Evolutionary conservation across 2,113 vertebrate genomes (phyloP), one percentile per base, ranked within the genome.

Genomic region (Psilopsiagon aymara): DNA sequence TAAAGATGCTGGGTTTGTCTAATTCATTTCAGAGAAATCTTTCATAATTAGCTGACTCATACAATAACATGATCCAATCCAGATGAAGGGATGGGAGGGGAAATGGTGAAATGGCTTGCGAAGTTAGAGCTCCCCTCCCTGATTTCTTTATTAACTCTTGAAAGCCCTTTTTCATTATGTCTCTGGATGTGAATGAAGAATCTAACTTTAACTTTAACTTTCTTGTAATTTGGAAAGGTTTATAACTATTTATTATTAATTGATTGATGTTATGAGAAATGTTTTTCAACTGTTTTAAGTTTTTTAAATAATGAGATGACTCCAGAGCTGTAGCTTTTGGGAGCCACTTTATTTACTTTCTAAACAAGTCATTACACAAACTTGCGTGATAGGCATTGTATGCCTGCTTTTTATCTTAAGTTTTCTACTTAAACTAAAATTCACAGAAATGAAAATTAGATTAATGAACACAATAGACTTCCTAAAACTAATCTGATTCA

Each of bases 41-140:
- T 97, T 90, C 96, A 97, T 96, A 97, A 97, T 95, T 82, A 95
- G 49, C 82, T 95, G 93, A 97, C 66, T 97, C 96, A 94, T 37
- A 92, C 28, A 69, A 60, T 68, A 93, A 67, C 39, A 71, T 4
- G 43, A 82, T 91, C 94, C 83, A 63, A 82, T 88, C 69, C 90
- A 97, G 83, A 96, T 46, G 81, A 96, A n/a, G 79, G 87, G 84
- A 97, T 24, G 35, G 82, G 78, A 90, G 92, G 70, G 83, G 87
- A 96, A 94, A 82, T 95, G 90, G 59, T 60, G 80, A 96, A 96
- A 77, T 74, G 84, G 31, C 39, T 92, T 91, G 60, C 44, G 80
- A 81, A 78, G 19, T 25, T 94, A 60, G 39, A 70, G n/a, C 47
- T 86, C 94, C 79, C 49, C 60, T 69, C 51, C 82, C 53, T 78